Conservation (phyloP, 1,140 invertebrate species). For the Amyelois transitella region DNA sequence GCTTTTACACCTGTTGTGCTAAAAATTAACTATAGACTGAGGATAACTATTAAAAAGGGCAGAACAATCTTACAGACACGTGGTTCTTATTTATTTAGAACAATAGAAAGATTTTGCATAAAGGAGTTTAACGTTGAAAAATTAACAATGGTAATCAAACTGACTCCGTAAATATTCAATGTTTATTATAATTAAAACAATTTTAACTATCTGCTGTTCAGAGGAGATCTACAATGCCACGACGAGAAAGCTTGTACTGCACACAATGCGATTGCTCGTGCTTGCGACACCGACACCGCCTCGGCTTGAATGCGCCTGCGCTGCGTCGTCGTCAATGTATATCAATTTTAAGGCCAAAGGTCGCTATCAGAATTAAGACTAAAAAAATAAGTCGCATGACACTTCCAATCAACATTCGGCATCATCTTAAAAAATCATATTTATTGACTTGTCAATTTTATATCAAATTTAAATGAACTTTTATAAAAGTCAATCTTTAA, state of each 20-base stretch:
- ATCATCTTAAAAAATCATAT: neutral
- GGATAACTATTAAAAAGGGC: no score
- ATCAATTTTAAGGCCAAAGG: conserved; percentile 1
- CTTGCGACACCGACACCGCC: neutral
- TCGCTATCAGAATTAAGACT: neutral
- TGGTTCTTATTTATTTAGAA: no score
- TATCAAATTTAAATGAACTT: neutral
- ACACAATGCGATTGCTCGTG: conserved; percentile 8
- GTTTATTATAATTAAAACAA: neutral
- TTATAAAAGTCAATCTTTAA: no score
- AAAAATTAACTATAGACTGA: no score
- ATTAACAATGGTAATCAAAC: no score
- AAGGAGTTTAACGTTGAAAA: no score
- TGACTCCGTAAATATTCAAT: no score
- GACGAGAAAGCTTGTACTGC: conserved; percentile 48
- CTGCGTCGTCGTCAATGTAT: neutral
- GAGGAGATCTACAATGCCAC: conserved; percentile 55
- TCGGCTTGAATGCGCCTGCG: neutral
- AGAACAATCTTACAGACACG: no score
- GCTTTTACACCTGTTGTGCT: neutral
- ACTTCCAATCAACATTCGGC: conserved; percentile 9
- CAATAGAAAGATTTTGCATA: no score
- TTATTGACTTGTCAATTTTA: neutral
- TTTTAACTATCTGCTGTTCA: neutral
- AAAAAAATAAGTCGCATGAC: conserved; percentile 9